Evolutionary conservation across 2,888 invertebrate genomes (phyloP), one percentile per base, ranked within the genome.

Genomic region (Cheilosia variabilis): DNA sequence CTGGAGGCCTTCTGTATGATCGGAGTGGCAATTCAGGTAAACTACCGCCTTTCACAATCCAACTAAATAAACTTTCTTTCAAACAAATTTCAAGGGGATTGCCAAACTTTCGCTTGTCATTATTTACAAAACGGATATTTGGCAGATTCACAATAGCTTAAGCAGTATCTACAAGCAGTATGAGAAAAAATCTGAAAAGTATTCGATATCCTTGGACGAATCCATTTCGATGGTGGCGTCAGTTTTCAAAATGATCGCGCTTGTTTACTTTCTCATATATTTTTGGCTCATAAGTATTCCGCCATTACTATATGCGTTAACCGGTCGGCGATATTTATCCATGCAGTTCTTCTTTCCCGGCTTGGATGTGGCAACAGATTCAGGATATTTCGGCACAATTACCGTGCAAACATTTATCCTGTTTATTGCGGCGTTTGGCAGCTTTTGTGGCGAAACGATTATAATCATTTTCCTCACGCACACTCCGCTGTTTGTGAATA

Each of bases 291-390:
- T 50, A 2, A 22, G 19, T 13, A 50, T 50, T 22, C 22, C 50
- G 1, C 22, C 50, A 22, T 22, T 50, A 13, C 17, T 50, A 3
- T 19, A 79, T 0, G 1, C 68, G 0, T 1, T 80, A 0, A 88
- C 71, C 0, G 88, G 88, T 2, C 43, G 43, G 4, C 76, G 86
- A 0, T 65, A 78, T 2, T 27, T 88, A 15, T 69, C 88, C 0
- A 88, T 90, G 87, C 89, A 89, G 19, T 89, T 88, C 58, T 80
- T 87, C 15, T 41, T 90, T 7, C 89, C 90, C 0, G 75, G 76
- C 1, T 1, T 90, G 1, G 88, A 89, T 77, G 58, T 87, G 7
- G 10, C 73, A 0, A 89, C 88, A 0, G 37, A 82, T 19, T 31
- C 69, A 15, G 89, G 89, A 0, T 88, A 83, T 31, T 73, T 84